phyloP scores from a whole-genome alignment of 2,888 invertebrate species.

The Exephanes ischioxanthus region DNA sequence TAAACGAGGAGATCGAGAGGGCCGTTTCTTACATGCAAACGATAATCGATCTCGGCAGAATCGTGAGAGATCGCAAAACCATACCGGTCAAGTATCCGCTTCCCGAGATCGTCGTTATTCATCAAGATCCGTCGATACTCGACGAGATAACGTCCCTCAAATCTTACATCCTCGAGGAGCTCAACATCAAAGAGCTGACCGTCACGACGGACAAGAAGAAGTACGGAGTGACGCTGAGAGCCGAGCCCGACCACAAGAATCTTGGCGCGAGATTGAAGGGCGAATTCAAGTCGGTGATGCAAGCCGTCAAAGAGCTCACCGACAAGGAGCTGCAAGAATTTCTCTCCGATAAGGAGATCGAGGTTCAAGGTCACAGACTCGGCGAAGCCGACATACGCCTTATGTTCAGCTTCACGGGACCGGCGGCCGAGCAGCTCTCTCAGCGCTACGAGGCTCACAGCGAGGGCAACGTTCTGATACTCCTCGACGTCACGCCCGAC shows the following conservation, averaged over 20 bases:
- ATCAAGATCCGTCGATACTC: constrained; percentile 92
- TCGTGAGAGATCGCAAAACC: constrained; percentile 96
- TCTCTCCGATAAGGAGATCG: constrained; percentile 89
- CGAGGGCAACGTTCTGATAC: constrained; percentile 94
- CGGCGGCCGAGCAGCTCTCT: constrained; percentile 87
- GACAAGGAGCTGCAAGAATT: constrained; percentile 93
- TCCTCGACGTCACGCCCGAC: constrained; percentile 96
- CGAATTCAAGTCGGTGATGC: constrained; percentile 94
- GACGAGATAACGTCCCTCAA: constrained; percentile 92
- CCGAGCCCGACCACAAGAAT: constrained; percentile 97
- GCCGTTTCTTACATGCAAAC: constrained; percentile 97
- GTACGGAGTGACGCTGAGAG: constrained; percentile 95
- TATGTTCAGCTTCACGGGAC: constrained; percentile 90
- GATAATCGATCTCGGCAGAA: constrained; percentile 97
- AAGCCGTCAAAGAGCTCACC: constrained; percentile 91
- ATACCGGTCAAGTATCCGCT: constrained; percentile 98
- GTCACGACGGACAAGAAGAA: constrained; percentile 95
- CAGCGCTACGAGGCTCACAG: constrained; percentile 95
- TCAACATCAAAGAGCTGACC: constrained; percentile 95
- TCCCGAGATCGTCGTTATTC: constrained; percentile 97
- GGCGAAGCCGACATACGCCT: constrained; percentile 93
- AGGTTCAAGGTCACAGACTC: constrained; percentile 91
- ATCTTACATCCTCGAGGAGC: constrained; percentile 95
- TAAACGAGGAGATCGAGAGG: constrained; percentile 94
- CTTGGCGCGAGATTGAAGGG: constrained; percentile 95